phyloP scores from a whole-genome alignment of 2,888 invertebrate species.

The Agrochola lota region DNA sequence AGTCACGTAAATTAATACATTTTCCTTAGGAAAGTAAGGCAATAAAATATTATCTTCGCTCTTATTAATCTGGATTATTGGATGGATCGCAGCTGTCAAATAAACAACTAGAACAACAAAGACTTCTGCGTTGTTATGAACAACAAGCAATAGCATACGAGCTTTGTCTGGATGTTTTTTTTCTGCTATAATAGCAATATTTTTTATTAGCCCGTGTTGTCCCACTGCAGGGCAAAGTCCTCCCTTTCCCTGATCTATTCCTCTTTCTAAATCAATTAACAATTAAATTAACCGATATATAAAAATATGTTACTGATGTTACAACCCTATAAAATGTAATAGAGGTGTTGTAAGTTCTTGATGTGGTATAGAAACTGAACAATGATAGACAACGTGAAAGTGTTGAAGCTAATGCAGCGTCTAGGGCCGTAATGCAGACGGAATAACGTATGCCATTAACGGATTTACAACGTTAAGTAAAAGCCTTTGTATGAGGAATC shows the following conservation, averaged over 20 bases:
- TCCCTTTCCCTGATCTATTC: not conserved
- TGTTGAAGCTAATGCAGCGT: conserved; percentile 71
- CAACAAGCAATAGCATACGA: not conserved
- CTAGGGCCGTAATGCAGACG: conserved; percentile 69
- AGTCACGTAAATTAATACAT: conserved; percentile 29
- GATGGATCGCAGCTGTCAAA: not conserved
- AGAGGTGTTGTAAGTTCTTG: conserved; percentile 66
- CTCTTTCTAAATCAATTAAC: not conserved
- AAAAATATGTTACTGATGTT: not conserved
- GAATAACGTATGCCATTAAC: conserved; percentile 73
- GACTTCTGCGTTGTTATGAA: not conserved
- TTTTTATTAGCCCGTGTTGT: not conserved
- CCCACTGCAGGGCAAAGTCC: not conserved
- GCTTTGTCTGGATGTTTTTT: not conserved
- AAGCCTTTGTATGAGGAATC: conserved; percentile 67
- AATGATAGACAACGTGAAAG: conserved; percentile 74
- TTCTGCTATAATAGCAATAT: not conserved
- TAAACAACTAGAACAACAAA: not conserved
- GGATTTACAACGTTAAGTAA: conserved; percentile 72
- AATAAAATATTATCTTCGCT: not conserved
- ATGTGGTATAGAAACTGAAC: conserved; percentile 70
- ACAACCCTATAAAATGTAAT: conserved; percentile 46
- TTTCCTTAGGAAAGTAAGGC: not conserved
- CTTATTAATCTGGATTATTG: not conserved
- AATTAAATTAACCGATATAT: not conserved